phyloP scores from a whole-genome alignment of 2,113 vertebrate species.

The Genyomyrus donnyi region DNA sequence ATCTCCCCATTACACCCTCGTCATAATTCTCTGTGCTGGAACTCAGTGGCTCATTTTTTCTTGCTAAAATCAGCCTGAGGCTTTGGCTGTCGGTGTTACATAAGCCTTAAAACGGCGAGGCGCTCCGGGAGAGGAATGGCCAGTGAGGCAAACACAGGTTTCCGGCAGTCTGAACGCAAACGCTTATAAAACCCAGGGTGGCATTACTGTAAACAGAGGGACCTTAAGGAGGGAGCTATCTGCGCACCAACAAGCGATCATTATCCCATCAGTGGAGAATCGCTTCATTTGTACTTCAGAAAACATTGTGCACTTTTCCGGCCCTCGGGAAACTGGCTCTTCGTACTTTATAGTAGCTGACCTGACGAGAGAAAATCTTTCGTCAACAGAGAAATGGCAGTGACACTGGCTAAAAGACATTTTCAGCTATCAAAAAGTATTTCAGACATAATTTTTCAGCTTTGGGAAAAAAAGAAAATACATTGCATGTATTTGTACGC shows the following conservation, averaged over 20 bases:
- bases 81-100: background rate
- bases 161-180: background rate
- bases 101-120: background rate
- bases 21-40: background rate
- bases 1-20: background rate
- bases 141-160: background rate
- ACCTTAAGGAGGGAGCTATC: background rate
- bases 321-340: background rate
- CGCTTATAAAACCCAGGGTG: background rate
- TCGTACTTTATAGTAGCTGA: background rate
- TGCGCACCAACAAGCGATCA: background rate
- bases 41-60: background rate
- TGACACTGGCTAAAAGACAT: background rate
- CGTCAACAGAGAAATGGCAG: background rate
- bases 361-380: background rate
- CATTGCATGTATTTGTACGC: background rate
- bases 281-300: background rate
- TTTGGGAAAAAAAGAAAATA: background rate
- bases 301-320: background rate
- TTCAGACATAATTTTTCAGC: background rate
- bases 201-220: background rate
- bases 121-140: background rate
- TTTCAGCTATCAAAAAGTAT: background rate
- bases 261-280: background rate
- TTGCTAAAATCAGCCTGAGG: background rate